A percentile compares a stretch with the other conserved stretches of the same genome.
These are phyloP conservation scores for Meriones unguiculatus DNA, from an alignment of 2,113 vertebrate genomes.

Conservation along the genomic window DNA sequence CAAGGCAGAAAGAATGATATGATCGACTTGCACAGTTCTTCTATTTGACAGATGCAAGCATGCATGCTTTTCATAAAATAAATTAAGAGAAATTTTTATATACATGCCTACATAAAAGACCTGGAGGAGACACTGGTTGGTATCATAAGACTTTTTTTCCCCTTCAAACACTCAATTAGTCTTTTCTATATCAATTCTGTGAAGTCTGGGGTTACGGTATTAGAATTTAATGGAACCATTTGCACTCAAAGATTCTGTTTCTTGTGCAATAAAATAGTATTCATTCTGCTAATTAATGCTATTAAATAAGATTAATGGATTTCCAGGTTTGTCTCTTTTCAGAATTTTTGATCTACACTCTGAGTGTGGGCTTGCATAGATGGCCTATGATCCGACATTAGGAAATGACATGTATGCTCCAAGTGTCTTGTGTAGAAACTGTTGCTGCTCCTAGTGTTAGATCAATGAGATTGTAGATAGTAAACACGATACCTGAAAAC, in stretches of 20 bases:
- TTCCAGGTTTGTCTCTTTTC: not conserved
- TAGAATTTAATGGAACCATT: slow-evolving; percentile 55
- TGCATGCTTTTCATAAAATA: not conserved
- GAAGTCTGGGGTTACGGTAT: slow-evolving; percentile 34
- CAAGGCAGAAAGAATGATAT: not conserved
- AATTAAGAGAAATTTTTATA: not conserved
- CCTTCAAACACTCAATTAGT: not conserved
- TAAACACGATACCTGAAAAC: not conserved
- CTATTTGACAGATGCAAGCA: not conserved
- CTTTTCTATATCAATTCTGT: slow-evolving; percentile 15
- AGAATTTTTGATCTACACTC: not conserved
- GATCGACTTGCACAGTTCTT: not conserved
- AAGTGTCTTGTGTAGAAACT: not conserved
- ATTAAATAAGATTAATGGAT: slow-evolving; percentile 54
- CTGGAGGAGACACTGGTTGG: not conserved
- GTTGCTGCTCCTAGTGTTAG: not conserved
- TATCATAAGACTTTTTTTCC: not conserved
- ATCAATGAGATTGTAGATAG: not conserved
- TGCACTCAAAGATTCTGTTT: slow-evolving; percentile 29
- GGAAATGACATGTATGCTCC: not conserved
- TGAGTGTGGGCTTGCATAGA: not conserved
- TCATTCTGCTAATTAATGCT: slow-evolving; percentile 47
- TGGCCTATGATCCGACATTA: not conserved
- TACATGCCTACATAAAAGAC: not conserved
- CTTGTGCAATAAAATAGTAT: slow-evolving; percentile 38